Evolutionary conservation across 37 sponge, comb jelly and placozoan species (phyloP).

Genomic region (Beroe forskalii): DNA sequence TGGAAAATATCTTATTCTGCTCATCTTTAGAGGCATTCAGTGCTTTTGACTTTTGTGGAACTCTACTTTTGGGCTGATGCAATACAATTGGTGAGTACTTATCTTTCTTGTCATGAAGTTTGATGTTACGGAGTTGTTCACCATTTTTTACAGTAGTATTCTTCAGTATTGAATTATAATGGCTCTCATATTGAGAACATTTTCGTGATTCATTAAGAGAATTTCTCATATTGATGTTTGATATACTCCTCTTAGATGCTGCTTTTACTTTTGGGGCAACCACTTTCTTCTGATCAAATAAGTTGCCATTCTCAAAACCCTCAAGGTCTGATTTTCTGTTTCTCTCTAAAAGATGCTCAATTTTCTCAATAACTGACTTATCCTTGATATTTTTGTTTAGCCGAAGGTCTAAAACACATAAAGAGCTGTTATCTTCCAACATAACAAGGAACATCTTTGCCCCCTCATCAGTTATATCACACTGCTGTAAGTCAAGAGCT

Average conservation of each 20-base stretch:
- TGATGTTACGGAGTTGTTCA: conserved; percentile 13
- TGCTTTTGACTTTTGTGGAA: neutral
- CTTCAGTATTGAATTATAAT: conserved; percentile 17
- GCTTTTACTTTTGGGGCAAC: neutral
- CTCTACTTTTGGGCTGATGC: neutral
- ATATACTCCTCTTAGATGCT: conserved; percentile 1
- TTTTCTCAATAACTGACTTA: neutral
- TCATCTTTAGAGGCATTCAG: neutral
- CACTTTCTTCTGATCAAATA: neutral
- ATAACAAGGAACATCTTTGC: conserved; percentile 55
- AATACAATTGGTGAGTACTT: conserved; percentile 48
- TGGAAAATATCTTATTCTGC: conserved; percentile 18
- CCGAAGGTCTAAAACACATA: conserved; percentile 41
- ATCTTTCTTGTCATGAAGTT: neutral
- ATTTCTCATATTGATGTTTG: conserved; percentile 59
- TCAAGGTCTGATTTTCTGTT: conserved; percentile 31
- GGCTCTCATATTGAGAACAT: conserved; percentile 13
- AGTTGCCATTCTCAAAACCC: neutral
- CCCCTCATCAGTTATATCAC: conserved; percentile 62
- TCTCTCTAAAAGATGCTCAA: neutral
- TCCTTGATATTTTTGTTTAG: neutral
- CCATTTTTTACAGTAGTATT: neutral
- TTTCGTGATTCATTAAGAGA: conserved; percentile 33
- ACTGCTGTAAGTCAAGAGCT: conserved; percentile 60
- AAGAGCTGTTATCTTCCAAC: conserved; percentile 27